A percentile compares a stretch with the other conserved stretches of the same genome.
Conservation (phyloP, 2,888 invertebrate species). For the Eurytoma adleriae region DNA sequence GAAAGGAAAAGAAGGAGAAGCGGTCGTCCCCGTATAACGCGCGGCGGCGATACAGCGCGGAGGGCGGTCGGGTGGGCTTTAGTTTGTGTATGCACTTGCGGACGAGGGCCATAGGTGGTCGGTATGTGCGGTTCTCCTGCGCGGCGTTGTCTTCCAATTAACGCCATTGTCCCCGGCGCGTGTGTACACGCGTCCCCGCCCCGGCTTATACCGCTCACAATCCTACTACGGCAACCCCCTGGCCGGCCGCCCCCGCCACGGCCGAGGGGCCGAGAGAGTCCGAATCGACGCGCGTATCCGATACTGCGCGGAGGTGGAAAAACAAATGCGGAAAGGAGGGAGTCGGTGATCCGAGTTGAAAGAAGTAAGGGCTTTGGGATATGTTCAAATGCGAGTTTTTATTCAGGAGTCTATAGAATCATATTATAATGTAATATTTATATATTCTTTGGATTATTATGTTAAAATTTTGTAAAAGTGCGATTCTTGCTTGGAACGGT, state of each 20-base stretch:
- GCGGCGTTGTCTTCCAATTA: conserved; percentile 72
- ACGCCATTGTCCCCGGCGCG: conserved; percentile 68
- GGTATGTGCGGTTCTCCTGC: conserved; percentile 63
- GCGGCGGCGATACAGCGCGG: background rate
- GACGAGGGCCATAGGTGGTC: conserved; percentile 43
- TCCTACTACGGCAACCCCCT: conserved; percentile 2
- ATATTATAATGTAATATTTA: too few relatives aligned
- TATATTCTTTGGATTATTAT: too few relatives aligned
- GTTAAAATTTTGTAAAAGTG: too few relatives aligned
- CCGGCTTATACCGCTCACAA: background rate
- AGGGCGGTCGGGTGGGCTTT: background rate
- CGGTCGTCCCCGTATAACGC: background rate
- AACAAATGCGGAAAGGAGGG: too few relatives aligned
- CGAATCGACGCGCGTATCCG: background rate
- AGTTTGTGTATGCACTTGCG: conserved; percentile 49
- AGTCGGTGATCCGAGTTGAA: too few relatives aligned
- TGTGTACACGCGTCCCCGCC: conserved; percentile 53
- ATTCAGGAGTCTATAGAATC: too few relatives aligned
- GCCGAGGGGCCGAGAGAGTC: background rate
- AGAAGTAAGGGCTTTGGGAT: too few relatives aligned
- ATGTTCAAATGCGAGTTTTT: too few relatives aligned
- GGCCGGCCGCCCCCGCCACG: background rate
- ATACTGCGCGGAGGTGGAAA: too few relatives aligned
- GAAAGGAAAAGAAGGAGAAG: background rate
- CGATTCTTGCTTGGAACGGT: too few relatives aligned